Base-by-base conservation (phyloP, 1,140 invertebrate genomes). In the Zaprionus camerounensis region DNA sequence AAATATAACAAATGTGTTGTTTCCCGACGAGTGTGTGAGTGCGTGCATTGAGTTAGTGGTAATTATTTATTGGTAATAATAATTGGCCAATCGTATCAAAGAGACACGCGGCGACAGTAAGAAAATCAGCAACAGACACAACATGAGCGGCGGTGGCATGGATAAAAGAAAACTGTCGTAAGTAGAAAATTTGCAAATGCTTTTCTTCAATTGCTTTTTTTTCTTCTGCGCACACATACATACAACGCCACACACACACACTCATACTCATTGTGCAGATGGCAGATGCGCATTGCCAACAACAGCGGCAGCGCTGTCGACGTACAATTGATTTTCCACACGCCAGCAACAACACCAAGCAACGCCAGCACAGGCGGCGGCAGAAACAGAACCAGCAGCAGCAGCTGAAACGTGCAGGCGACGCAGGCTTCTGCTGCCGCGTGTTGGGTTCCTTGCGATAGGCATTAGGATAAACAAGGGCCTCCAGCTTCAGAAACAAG, bases 111-210 rank as follows among this genome's bases (percentile, higher is more conserved):
- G 17, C 59, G 57, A 51, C 20, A 78, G 34, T 9, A 66, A 61
- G 24, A 76, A 78, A 24, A 51, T 51, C 69, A 71, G 71, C 31
- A 71, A 71, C 51, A 64, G 69, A 63, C 59, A 28, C 84, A 91
- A 70, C n/a, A 92, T 92, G 87, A 88, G 80, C 65, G 91, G 80
- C 78, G 94, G 77, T 81, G 86, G 84, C 82, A 94, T 94, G 94
- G 94, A 94, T 75, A 94, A 91, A 78, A 94, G 94, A 93, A 94
- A 94, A 93, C 91, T 94, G 78, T 94, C 94, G 94, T 94, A 91
- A 94, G 94, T 94, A 81, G 12, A 53, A 38, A 58, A 53, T 53
- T 69, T 57, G 67, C 49, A 69, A 76, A 73, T 31, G 55, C 69
- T 71, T 65, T 80, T 67, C 70, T 38, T 67, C 61, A 68, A 71